Percentiles rank a stretch among this genome's conserved stretches.
phyloP scores from a whole-genome alignment of 2,888 invertebrate species.

The Drosophila greeni region DNA sequence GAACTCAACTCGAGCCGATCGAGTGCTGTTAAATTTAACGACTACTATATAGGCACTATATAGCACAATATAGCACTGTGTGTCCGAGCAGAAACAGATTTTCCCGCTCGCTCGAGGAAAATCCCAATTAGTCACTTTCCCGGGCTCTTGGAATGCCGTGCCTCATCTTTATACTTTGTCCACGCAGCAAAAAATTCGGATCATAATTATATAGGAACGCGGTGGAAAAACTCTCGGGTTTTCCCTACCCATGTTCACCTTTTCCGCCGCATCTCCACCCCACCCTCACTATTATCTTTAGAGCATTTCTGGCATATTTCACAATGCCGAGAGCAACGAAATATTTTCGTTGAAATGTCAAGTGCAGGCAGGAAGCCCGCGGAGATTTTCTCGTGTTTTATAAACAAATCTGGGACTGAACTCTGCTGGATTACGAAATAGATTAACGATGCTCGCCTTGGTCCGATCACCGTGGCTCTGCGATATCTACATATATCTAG shows the following conservation, averaged over 20 bases:
- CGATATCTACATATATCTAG: not conserved
- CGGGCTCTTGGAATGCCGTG: constrained; percentile 24
- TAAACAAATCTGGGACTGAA: constrained; percentile 56
- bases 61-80: not conserved
- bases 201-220: constrained; percentile 62
- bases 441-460: constrained; percentile 40
- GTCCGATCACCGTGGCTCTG: constrained; percentile 9
- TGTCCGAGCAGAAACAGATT: constrained; percentile 7
- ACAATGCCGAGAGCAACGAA: constrained; percentile 62
- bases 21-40: constrained; percentile 28
- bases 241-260: constrained; percentile 6
- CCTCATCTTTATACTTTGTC: constrained; percentile 48
- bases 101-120: constrained; percentile 53
- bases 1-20: constrained; percentile 38
- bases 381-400: constrained; percentile 43
- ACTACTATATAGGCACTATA: not conserved
- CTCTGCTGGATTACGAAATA: constrained; percentile 45
- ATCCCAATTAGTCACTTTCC: constrained; percentile 70
- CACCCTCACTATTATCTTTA: constrained; percentile 27
- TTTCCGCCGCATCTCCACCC: not conserved
- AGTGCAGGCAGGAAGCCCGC: constrained; percentile 56
- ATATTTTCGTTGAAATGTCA: constrained; percentile 70
- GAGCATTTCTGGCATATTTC: constrained; percentile 67
- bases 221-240: constrained; percentile 33
- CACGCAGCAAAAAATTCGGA: constrained; percentile 39